Percentiles rank a stretch among this genome's conserved stretches.
Conservation (phyloP, 1,140 invertebrate species). For the Odontomachus brunneus region DNA sequence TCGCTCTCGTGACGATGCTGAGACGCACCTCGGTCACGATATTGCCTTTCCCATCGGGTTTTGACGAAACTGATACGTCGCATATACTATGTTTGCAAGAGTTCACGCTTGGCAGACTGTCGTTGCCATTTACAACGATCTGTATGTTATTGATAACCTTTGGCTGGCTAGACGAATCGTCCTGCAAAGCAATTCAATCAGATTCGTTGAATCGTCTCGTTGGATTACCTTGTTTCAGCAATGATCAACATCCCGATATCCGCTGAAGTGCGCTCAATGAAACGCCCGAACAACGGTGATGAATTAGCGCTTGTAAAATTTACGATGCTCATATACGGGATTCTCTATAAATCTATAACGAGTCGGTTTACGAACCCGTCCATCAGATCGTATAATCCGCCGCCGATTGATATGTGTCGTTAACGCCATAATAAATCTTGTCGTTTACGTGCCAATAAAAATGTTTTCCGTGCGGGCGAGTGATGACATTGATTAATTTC, state of each 20-base stretch:
- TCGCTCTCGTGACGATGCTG: conserved; percentile 63
- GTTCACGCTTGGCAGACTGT: conserved; percentile 23
- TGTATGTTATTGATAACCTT: conserved; percentile 66
- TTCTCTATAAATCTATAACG: background rate
- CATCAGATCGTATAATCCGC: background rate
- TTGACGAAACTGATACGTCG: conserved; percentile 62
- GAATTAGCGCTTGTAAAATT: conserved; percentile 11
- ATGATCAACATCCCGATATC: background rate
- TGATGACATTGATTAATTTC: background rate
- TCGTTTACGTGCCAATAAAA: background rate
- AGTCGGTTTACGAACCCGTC: background rate
- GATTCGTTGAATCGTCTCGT: background rate
- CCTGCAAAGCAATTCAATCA: conserved; percentile 15
- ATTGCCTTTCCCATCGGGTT: conserved; percentile 63
- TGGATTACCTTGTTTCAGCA: background rate
- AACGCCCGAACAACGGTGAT: background rate
- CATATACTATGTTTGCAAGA: conserved; percentile 66
- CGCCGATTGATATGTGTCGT: conserved; percentile 3
- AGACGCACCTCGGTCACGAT: conserved; percentile 69
- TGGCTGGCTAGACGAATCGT: background rate
- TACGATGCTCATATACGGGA: background rate
- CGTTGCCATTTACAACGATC: conserved; percentile 62
- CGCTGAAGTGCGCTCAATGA: background rate
- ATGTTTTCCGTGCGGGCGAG: background rate
- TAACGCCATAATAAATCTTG: conserved; percentile 3